Evolutionary conservation across 2,797 vertebrate genomes (phyloP).

Genomic region (Enteromius thamalakanensis): DNA sequence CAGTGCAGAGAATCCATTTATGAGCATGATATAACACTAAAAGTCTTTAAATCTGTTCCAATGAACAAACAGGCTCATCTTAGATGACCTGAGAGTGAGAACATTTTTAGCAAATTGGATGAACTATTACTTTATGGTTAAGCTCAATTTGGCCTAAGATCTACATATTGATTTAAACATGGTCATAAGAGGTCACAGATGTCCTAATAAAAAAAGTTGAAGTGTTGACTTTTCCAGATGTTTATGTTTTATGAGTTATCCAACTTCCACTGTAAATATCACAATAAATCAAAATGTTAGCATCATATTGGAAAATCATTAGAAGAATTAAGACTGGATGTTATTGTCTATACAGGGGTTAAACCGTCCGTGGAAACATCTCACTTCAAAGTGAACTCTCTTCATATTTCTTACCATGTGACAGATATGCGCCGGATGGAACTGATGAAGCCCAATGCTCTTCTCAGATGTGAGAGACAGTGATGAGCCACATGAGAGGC

Average conservation of each 20-base stretch:
- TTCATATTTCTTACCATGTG: constrained; percentile 35
- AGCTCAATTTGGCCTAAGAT: not conserved
- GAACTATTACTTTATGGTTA: not conserved
- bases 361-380: not conserved
- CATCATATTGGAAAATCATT: not conserved
- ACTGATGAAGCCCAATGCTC: constrained; percentile 65
- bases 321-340: not conserved
- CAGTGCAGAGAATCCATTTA: not conserved
- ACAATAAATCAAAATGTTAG: not conserved
- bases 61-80: not conserved
- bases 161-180: not conserved
- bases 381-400: constrained; percentile 25
- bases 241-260: not conserved
- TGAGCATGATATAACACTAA: not conserved
- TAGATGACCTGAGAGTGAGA: not conserved
- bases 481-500: constrained; percentile 61
- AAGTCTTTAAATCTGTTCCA: not conserved
- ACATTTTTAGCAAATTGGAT: not conserved
- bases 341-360: constrained; percentile 5
- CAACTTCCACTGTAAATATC: not conserved
- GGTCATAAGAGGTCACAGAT: not conserved
- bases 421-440: constrained; percentile 20
- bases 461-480: constrained; percentile 62
- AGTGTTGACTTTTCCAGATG: not conserved
- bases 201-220: not conserved